A percentile compares a stretch with the other conserved stretches of the same genome.
phyloP scores from a whole-genome alignment of 2,113 vertebrate genomes.

The Pholis gunnellus region DNA sequence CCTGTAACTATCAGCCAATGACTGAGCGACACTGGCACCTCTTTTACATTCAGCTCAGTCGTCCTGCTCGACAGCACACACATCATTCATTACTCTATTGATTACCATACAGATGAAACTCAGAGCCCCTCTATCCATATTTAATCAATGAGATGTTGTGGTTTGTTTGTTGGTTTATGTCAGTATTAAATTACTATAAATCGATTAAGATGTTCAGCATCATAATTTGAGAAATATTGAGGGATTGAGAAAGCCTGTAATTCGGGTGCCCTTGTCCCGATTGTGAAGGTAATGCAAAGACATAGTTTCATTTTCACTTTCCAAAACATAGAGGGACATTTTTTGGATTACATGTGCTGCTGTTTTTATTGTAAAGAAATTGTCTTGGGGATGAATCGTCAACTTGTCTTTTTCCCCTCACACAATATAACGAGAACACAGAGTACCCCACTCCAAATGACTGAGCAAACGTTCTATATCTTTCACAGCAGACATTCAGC shows the following conservation, averaged over 20 bases:
- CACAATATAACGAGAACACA: constrained; percentile 39
- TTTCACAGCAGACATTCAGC: constrained; percentile 59
- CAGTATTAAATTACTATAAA: constrained; percentile 61
- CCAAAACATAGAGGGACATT: not conserved
- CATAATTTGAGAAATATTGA: constrained; percentile 16
- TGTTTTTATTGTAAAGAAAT: constrained; percentile 41
- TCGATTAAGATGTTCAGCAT: constrained; percentile 45
- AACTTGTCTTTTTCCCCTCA: constrained; percentile 43
- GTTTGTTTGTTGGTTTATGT: constrained; percentile 47
- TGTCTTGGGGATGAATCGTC: constrained; percentile 40
- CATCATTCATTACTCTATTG: constrained; percentile 68
- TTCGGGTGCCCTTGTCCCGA: not conserved
- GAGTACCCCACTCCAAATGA: constrained; percentile 35
- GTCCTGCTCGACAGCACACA: constrained; percentile 31
- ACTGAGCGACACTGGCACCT: constrained; percentile 24
- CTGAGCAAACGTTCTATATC: constrained; percentile 49
- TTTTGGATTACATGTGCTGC: not conserved
- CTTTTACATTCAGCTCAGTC: constrained; percentile 55
- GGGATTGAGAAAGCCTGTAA: not conserved
- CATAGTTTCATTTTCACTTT: not conserved
- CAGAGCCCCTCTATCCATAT: constrained; percentile 32
- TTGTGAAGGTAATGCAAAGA: not conserved
- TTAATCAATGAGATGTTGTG: constrained; percentile 59
- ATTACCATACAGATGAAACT: constrained; percentile 63
- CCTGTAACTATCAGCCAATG: constrained; percentile 7